Evolutionary conservation across 2,113 vertebrate genomes (phyloP), one percentile per base, ranked within the genome.

Genomic region (Stigmatopora nigra): DNA sequence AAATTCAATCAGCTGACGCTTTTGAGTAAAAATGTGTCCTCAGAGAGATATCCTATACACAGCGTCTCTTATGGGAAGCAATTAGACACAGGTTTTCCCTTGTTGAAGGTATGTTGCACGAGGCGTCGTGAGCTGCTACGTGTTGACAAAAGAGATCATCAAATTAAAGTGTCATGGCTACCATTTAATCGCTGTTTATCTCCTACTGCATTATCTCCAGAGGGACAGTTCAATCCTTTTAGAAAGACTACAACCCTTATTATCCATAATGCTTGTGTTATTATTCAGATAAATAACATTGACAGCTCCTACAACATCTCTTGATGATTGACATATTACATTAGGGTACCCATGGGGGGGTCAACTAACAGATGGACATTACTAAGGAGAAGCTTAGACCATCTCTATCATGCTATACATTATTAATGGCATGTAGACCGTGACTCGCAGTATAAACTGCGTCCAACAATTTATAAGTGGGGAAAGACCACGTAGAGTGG

Each of bases 1-100:
- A 83, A 83, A 88, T 89, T 81, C 82, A 88, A 90, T 88, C 80
- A 89, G 82, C 79, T 76, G 64, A 75, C 78, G 78, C 82, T 83
- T 78, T 74, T 44, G 80, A 82, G 70, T 88, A 84, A 87, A 87
- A 82, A 75, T 59, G 79, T 80, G 76, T 83, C 86, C 81, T 84
- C 60, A 9, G 87, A 87, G 88, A 78, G 61, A 31, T 72, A 82
- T 83, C 38, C 38, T 41, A 41, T 41, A 31, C 73, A 68, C 58
- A 68, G 59, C 58, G 75, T 82, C 70, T 78, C 79, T 82, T 83
- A 78, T 76, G 84, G 77, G 87, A 74, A 82, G 78, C 84, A 87
- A 87, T 88, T 88, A 88, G 80, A 82, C 73, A 65, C 51, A 61
- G 79, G 82, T 81, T 80, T 78, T 86, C 86, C 86, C 87, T 78